A percentile compares a stretch with the other conserved stretches of the same genome.
Conservation (phyloP, 2,797 vertebrate species). For the Australoheros facetus region DNA sequence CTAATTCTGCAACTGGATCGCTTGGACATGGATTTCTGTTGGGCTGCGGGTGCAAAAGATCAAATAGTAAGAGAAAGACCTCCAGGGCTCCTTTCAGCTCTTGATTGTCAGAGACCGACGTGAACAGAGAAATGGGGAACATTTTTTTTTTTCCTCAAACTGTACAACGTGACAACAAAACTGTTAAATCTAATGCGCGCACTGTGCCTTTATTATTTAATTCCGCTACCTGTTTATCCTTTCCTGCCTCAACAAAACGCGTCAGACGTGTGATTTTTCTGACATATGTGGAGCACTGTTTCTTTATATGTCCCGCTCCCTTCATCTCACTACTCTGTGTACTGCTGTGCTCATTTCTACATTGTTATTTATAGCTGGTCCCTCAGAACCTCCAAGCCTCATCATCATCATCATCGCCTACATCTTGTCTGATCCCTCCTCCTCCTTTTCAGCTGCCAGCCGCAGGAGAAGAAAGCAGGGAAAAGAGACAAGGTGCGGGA, state of each 20-base stretch:
- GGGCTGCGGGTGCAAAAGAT: conserved; percentile 51
- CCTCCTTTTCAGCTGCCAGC: conserved; percentile 65
- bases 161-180: conserved; percentile 43
- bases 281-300: conserved; percentile 72
- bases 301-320: conserved; percentile 52
- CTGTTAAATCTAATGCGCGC: conserved; percentile 17
- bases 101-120: conserved; percentile 38
- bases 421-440: conserved; percentile 74
- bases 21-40: conserved; percentile 68
- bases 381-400: conserved; percentile 68
- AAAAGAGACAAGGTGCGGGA: conserved; percentile 60
- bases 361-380: conserved; percentile 78
- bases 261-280: conserved; percentile 54
- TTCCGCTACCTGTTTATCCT: conserved; percentile 29
- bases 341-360: conserved; percentile 42
- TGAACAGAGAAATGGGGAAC: conserved; percentile 11
- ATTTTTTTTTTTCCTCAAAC: conserved; percentile 8
- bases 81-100: conserved; percentile 28
- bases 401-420: conserved; percentile 65
- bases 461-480: conserved; percentile 63
- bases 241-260: conserved; percentile 43
- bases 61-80: conserved; percentile 46
- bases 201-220: conserved; percentile 13
- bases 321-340: conserved; percentile 63
- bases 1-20: conserved; percentile 69